Evolutionary conservation across 2,888 invertebrate species (phyloP), one percentile per base, ranked within the genome.

Genomic region (Frankliniella fusca): DNA sequence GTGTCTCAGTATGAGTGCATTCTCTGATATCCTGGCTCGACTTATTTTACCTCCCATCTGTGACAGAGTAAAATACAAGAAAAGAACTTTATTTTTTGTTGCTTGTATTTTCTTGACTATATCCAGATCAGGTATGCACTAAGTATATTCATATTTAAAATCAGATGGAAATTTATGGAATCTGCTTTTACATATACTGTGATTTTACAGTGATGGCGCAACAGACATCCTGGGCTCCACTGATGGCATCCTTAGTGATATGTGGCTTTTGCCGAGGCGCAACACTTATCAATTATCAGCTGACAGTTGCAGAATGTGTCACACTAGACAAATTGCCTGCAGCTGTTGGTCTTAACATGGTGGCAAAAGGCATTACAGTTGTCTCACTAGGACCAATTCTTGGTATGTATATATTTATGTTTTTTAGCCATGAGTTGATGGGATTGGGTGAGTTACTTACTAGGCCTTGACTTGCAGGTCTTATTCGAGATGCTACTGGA

Each of bases 211-310:
- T 93, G 80, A 88, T 94, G 87, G 94, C 94, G 0, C 91, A 93
- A 86, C 94, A 94, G 88, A 91, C 91, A 0, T 93, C 93, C 76
- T 94, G 93, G 91, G 90, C 91, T 11, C 90, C 91, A 70, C 89
- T 95, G 15, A 91, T 94, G 90, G 76, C 83, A 20, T 65, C 80
- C 23, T 79, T 85, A 54, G 92, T 93, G 0, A 91, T 94, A 82
- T 93, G 93, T 87, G 95, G 95, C 23, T 94, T 95, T 89, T 92
- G 94, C 87, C 90, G 94, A 83, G 94, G 95, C 83, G 92, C 94
- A 86, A 93, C 94, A 23, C 89, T 95, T 80, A 94, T 94, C 0
- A 92, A 93, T 84, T 92, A 93, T 86, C 93, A 93, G 86, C 89
- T 94, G 79, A 91, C 92, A 0, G 91, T 94, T 81, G 92, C 93